These are phyloP conservation scores for Protosalanx chinensis DNA, from an alignment of 2,797 vertebrate species.

Conservation along the genomic window DNA sequence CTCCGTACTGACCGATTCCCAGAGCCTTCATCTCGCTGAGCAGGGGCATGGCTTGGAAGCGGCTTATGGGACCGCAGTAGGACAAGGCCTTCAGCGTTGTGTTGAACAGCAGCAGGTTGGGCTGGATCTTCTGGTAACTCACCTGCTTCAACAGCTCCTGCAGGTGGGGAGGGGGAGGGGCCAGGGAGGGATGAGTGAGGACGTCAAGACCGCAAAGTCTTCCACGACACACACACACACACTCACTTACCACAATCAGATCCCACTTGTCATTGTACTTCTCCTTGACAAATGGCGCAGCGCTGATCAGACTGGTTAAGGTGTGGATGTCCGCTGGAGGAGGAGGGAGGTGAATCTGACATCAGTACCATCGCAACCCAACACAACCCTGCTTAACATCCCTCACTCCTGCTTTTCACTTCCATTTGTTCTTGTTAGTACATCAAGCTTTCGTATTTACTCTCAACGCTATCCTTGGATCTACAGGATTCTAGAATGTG, in stretches of 20 bases:
- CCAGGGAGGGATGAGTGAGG: background rate
- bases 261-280: conserved; percentile 76
- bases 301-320: conserved; percentile 84
- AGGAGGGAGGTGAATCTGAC: background rate
- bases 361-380: background rate
- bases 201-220: background rate
- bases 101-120: conserved; percentile 88
- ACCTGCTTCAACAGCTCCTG: conserved; percentile 88
- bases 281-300: conserved; percentile 61
- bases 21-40: conserved; percentile 89
- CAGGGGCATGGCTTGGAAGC: conserved; percentile 53
- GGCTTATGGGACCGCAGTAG: conserved; percentile 70
- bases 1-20: conserved; percentile 74
- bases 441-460: too few species aligned
- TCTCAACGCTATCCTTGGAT: too few species aligned
- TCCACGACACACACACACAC: background rate
- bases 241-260: conserved; percentile 79
- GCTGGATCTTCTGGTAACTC: conserved; percentile 82
- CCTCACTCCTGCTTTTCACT: too few species aligned
- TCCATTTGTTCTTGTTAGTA: too few species aligned
- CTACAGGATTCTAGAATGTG: background rate
- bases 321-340: conserved; percentile 83
- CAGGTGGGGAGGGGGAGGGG: background rate
- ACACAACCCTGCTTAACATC: background rate
- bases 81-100: conserved; percentile 75